These are phyloP conservation scores for Dromaius novaehollandiae DNA, from an alignment of 2,113 vertebrate genomes.

Conservation along the genomic window DNA sequence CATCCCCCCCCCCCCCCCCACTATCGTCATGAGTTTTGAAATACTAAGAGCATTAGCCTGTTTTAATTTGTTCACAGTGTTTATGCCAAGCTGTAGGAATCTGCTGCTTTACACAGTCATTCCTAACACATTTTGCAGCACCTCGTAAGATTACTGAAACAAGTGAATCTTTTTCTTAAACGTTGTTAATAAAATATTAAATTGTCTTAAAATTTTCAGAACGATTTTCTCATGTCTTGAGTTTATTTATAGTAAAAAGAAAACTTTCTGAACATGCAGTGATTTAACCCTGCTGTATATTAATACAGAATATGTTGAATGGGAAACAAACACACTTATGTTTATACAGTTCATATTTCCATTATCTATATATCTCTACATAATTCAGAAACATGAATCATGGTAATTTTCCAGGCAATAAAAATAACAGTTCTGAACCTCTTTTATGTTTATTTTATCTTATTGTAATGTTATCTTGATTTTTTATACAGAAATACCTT, in stretches of 20 bases:
- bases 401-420: constrained; percentile 65
- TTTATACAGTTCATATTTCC: constrained; percentile 59
- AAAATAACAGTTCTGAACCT: constrained; percentile 31
- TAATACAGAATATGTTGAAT: constrained; percentile 58
- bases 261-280: constrained; percentile 54
- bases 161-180: constrained; percentile 60
- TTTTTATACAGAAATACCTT: constrained; percentile 52
- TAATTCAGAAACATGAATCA: constrained; percentile 73
- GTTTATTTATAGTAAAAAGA: constrained; percentile 75
- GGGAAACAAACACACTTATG: constrained; percentile 59
- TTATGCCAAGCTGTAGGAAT: not conserved
- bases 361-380: constrained; percentile 68
- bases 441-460: constrained; percentile 54
- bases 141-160: constrained; percentile 41
- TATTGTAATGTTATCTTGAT: constrained; percentile 49
- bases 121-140: constrained; percentile 27
- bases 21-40: not conserved
- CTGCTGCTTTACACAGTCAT: constrained; percentile 12
- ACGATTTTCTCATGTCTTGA: constrained; percentile 50
- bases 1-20: not conserved
- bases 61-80: constrained; percentile 37
- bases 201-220: constrained; percentile 72
- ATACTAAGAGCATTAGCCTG: not conserved
- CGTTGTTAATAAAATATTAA: constrained; percentile 79
- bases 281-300: constrained; percentile 73